These are phyloP conservation scores for Limnothrissa miodon DNA, from an alignment of 2,113 vertebrate genomes.

Conservation along the genomic window DNA sequence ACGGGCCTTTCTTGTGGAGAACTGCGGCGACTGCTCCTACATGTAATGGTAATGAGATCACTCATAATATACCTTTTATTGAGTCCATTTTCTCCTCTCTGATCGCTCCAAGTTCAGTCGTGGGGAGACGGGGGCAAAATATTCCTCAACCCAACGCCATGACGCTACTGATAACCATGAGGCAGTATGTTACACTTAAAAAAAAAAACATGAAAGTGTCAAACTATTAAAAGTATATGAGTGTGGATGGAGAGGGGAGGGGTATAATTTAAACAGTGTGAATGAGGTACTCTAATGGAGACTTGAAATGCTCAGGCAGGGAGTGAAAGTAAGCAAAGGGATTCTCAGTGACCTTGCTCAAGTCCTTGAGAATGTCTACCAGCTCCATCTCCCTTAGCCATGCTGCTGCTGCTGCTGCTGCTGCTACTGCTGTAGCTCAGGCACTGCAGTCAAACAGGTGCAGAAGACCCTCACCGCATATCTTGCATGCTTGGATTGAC, in stretches of 20 bases:
- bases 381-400: slow-evolving; percentile 24
- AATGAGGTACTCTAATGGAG: neutral
- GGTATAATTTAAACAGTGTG: neutral
- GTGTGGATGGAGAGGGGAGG: neutral
- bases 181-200: neutral
- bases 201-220: neutral
- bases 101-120: neutral
- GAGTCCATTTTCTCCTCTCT: neutral
- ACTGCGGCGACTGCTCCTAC: slow-evolving; percentile 23
- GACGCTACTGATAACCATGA: neutral
- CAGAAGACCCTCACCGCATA: slow-evolving; percentile 42
- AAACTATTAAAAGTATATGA: neutral
- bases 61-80: slow-evolving; percentile 3
- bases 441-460: slow-evolving; percentile 17
- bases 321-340: neutral
- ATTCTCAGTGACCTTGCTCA: slow-evolving; percentile 52
- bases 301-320: neutral
- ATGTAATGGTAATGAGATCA: slow-evolving; percentile 30
- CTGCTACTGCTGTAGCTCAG: neutral
- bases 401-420: neutral
- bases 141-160: too few species aligned
- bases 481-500: slow-evolving; percentile 48
- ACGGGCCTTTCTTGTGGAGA: slow-evolving; percentile 45
- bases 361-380: slow-evolving; percentile 42
- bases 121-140: neutral